phyloP scores from a whole-genome alignment of 2,888 invertebrate genomes.

The Lasiommata megera region DNA sequence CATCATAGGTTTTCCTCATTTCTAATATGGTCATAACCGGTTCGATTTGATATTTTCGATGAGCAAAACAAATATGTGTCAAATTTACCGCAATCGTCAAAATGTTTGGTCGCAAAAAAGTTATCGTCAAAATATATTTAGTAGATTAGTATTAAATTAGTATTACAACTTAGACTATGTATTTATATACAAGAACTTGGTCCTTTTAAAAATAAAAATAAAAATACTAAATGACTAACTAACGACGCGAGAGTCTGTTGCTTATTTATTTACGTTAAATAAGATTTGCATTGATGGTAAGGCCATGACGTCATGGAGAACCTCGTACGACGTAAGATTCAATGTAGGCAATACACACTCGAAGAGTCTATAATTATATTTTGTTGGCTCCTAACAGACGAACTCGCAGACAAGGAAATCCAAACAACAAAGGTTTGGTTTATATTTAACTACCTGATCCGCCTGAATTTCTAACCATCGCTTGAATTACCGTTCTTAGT shows the following conservation, averaged over 20 bases:
- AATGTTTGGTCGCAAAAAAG: too few species aligned
- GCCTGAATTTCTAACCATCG: too few species aligned
- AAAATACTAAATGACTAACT: too few species aligned
- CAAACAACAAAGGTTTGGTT: constrained; percentile 3
- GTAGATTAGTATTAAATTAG: too few species aligned
- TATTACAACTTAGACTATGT: too few species aligned
- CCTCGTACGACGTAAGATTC: constrained; percentile 45
- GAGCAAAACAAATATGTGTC: not conserved
- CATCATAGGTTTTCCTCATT: not conserved
- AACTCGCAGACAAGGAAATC: constrained; percentile 15
- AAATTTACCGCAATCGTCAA: not conserved
- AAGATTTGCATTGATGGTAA: constrained; percentile 46
- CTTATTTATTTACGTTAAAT: constrained; percentile 63
- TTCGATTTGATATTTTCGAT: not conserved
- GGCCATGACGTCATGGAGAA: constrained; percentile 50
- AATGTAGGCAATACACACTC: constrained; percentile 34
- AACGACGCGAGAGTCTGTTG: constrained; percentile 18
- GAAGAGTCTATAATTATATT: constrained; percentile 28
- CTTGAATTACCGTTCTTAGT: too few species aligned
- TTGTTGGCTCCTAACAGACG: constrained; percentile 14
- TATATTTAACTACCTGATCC: too few species aligned
- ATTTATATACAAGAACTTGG: too few species aligned
- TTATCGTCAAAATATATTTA: too few species aligned
- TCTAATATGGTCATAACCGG: not conserved
- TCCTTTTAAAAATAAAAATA: too few species aligned